Conservation (phyloP, 2,113 vertebrate species). For the Heteronetta atricapilla region DNA sequence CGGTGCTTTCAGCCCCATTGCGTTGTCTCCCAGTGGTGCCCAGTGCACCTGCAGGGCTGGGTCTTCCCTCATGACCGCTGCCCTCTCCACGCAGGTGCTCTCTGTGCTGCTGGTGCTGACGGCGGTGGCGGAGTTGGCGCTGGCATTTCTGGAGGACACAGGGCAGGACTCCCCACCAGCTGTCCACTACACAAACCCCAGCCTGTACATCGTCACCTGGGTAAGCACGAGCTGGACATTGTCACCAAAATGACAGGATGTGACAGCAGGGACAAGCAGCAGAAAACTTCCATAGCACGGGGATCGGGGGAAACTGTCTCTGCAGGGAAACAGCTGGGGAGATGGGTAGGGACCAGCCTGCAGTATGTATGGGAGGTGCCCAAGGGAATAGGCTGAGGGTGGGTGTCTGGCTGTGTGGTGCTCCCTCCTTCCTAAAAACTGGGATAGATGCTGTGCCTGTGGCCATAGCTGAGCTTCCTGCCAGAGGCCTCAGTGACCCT, state of each 20-base stretch:
- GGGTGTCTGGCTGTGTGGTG: rapidly evolving
- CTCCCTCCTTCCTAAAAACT: neutral
- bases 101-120: conserved; percentile 77
- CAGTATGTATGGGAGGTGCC: neutral
- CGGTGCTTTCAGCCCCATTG: rapidly evolving
- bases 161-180: conserved; percentile 55
- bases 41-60: neutral
- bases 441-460: neutral
- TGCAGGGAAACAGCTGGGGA: neutral
- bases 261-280: neutral
- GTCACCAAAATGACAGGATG: neutral
- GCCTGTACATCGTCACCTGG: conserved; percentile 86
- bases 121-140: conserved; percentile 74
- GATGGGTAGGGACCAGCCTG: neutral
- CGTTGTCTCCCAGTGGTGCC: neutral
- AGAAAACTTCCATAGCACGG: neutral
- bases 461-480: neutral
- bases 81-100: conserved; percentile 74
- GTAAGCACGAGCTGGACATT: conserved; percentile 71
- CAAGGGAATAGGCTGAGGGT: neutral
- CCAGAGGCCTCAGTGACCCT: neutral
- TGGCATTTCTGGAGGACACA: conserved; percentile 78
- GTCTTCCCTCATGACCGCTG: neutral
- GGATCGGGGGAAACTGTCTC: neutral
- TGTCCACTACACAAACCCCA: conserved; percentile 86